Base-by-base conservation (phyloP, 2,113 vertebrate species). In the Albula goreensis region DNA sequence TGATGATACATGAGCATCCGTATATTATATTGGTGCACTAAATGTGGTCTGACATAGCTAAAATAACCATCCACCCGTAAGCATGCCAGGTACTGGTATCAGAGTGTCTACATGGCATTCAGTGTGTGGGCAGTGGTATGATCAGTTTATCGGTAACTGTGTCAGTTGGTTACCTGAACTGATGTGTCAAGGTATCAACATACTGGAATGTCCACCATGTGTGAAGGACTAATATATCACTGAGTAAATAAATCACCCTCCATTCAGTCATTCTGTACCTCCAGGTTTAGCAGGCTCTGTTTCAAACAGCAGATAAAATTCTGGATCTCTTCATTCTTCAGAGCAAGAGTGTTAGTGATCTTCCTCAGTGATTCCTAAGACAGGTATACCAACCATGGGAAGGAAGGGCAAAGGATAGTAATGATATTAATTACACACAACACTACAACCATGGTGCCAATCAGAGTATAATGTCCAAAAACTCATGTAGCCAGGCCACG, bases 251-350 rank as follows among this genome's bases (percentile, higher is more conserved):
- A 41, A 74, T 5, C 41, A 50, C 22, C 15, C 5, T 79, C 78
- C 49, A 4, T 25, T 41, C 5, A 41, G 31, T 41, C 31, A 41
- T 41, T 41, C 31, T 41, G 17, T 91, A 96, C 98, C 97, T 99
- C 97, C 84, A 99, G 91, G 6, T 98, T 99, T 85, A 96, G 94
- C 22, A 98, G 91, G 94, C 93, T 98, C 92, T 98, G 97, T 87
- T 98, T 98, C 81, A 99, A 95, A n/a, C 94, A 93, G 87, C 97
- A 96, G 90, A 96, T 94, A 77, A 99, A 99, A 92, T 97, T 98
- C 78, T 98, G 97, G 31, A 98, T 97, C 94, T 99, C 98, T 85
- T 99, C 98, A 13, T 99, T 99, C 93, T 99, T 99, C 90, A 97
- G 89, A 2, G 98, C 97, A 91, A 99, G 86, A 0, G 97, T 98